Evolutionary conservation across 2,888 invertebrate species (phyloP).

Genomic region (Drosophila borealis): DNA sequence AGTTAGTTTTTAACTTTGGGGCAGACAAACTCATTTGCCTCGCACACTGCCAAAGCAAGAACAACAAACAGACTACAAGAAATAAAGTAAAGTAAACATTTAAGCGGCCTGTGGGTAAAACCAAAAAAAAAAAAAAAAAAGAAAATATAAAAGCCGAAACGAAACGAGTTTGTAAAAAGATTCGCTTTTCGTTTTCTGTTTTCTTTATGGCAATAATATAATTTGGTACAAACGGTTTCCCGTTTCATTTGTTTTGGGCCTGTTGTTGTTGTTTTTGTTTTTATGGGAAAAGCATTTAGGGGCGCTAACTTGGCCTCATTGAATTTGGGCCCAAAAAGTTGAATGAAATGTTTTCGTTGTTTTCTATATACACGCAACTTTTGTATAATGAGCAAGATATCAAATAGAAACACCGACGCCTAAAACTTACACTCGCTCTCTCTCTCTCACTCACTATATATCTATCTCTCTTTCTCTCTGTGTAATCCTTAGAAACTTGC

Average conservation of each 20-base stretch:
- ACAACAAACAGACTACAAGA: constrained; percentile 43
- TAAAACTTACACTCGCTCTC: neutral
- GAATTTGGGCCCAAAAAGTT: constrained; percentile 37
- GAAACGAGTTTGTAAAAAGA: constrained; percentile 47
- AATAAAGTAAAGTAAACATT: constrained; percentile 66
- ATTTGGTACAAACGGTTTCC: constrained; percentile 61
- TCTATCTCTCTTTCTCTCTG: neutral
- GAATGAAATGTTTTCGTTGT: constrained; percentile 53
- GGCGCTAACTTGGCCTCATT: constrained; percentile 47
- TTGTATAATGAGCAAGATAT: constrained; percentile 57
- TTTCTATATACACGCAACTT: constrained; percentile 45
- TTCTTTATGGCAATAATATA: constrained; percentile 66
- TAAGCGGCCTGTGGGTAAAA: constrained; percentile 50
- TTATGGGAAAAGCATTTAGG: constrained; percentile 41
- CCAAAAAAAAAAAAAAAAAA: constrained; percentile 12
- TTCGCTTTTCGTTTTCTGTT: constrained; percentile 43
- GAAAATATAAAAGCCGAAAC: constrained; percentile 19
- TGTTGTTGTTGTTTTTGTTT: constrained; percentile 18
- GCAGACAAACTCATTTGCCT: constrained; percentile 68
- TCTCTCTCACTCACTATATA: neutral
- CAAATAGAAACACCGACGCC: constrained; percentile 30
- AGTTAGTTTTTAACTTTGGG: constrained; percentile 67
- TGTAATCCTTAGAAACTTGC: constrained; percentile 50
- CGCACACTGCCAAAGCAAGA: constrained; percentile 23
- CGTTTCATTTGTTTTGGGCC: constrained; percentile 32